Evolutionary conservation across 2,888 invertebrate species (phyloP), one percentile per base, ranked within the genome.

Genomic region (Xylota sylvarum): DNA sequence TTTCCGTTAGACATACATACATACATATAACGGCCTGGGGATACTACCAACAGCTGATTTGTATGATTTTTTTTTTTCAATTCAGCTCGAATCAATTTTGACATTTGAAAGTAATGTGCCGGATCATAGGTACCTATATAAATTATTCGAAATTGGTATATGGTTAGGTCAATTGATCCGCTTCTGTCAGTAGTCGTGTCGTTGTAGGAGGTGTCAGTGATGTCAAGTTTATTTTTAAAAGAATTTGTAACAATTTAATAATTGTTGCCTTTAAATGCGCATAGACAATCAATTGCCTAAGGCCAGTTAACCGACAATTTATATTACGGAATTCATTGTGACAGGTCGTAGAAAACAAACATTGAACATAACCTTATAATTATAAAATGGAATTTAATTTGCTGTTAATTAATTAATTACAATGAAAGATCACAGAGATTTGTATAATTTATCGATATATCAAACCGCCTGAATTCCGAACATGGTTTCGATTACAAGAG

Each of bases 401-500:
- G 62, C 43, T 82, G 69, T 82, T 82, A 86, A 86, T 78, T 82
- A 86, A 86, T 86, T 78, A 86, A 82, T 86, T 86, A 78, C 65
- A 73, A 50, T 55, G 55, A 69, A 67, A 76, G 65, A 81, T 81
- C 58, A 73, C 23, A 58, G 55, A 32, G 55, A 55, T 76, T 67
- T 60, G 81, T 77, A 72, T 86, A 86, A 86, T 86, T 72, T 72
- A 32, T 62, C 55, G 19, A 86, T 86, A 77, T 43, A 86, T 86
- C 76, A 86, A 70, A 43, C 14, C 5, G 14, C 19, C 3, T 43
- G 58, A 46, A 72, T 76, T 86, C 77, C 72, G 35, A 56, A 37
- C 69, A 70, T 37, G 58, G 19, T 19, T 27, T 65, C 60, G 27
- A 81, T 67, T 37, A 48, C 80, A 48, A 30, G 65, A 35, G 40